Evolutionary conservation across 2,888 invertebrate genomes (phyloP), one percentile per base, ranked within the genome.

Genomic region (Rhaphigaster nebulosa): DNA sequence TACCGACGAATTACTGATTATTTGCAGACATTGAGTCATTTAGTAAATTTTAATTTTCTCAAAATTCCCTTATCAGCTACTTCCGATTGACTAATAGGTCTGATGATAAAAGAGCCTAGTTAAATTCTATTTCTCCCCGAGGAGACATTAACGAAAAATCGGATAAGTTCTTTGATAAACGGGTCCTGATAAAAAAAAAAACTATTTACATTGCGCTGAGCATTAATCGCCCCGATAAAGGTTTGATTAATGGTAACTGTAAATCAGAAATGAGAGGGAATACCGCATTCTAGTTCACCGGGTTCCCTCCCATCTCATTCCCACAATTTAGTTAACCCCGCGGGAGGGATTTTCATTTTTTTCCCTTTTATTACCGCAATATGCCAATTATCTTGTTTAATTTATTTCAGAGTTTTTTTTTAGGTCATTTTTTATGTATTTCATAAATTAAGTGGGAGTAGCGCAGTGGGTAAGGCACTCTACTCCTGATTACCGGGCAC

Each of bases 171-270:
- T 76, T 76, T 76, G 70, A 76, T 76, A 76, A 76, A 76, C 34
- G 6, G 70, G 15, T n/a, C n/a, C 84, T 45, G 84, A 84, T 84
- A 84, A 84, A 84, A 84, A n/a, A n/a, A 80, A 84, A 84, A 84
- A 45, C n/a, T 84, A 84, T 84, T 84, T 84, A 84, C 84, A 84
- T 84, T 84, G 45, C 41, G 84, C 84, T 84, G 45, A 84, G 13
- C 84, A 84, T 84, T 84, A 84, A 84, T 84, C 84, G 45, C 13
- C n/a, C 84, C 10, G 84, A 84, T 84, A 84, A 84, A 84, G 84
- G n/a, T 84, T 84, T 84, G 84, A 84, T 84, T 84, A 84, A 84
- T 84, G 45, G 45, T 84, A 84, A 84, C 84, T 84, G n/a, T 84
- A 84, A 84, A 84, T 76, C 70, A 76, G 38, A 70, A 38, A 76